Evolutionary conservation across 2,888 invertebrate species (phyloP).

Genomic region (Nomada goodeniana): DNA sequence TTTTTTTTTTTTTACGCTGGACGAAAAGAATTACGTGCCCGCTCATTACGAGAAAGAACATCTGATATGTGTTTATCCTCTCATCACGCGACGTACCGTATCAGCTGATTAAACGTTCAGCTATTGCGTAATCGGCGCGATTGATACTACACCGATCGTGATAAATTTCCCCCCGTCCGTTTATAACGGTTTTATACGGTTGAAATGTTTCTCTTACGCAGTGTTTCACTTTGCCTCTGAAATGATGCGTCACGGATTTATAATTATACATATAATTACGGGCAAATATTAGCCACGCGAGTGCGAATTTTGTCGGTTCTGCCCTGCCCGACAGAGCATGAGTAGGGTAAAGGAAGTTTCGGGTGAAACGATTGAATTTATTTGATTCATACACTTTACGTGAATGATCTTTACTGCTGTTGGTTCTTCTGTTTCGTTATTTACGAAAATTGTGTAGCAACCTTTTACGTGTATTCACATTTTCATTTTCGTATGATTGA

Average conservation of each 20-base stretch:
- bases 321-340: no score
- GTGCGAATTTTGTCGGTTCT: not conserved
- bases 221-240: constrained; percentile 5
- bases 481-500: not conserved
- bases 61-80: constrained; percentile 57
- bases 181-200: constrained; percentile 5
- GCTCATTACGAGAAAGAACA: constrained; percentile 40
- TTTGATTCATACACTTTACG: no score
- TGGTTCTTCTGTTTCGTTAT: no score
- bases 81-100: constrained; percentile 49
- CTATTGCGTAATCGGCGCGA: constrained; percentile 65
- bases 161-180: constrained; percentile 46
- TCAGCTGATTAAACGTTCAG: constrained; percentile 68
- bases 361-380: not conserved
- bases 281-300: not conserved
- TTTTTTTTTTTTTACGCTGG: not conserved
- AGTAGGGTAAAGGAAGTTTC: not conserved
- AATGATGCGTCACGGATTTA: constrained; percentile 21
- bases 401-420: no score
- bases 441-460: no score
- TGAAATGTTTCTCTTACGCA: constrained; percentile 2
- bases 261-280: constrained; percentile 3
- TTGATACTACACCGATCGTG: constrained; percentile 52
- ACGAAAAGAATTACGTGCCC: not conserved
- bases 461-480: no score